A percentile compares a stretch with the other conserved stretches of the same genome.
phyloP scores from a whole-genome alignment of 2,797 vertebrate species.

The Gambelia wislizenii region DNA sequence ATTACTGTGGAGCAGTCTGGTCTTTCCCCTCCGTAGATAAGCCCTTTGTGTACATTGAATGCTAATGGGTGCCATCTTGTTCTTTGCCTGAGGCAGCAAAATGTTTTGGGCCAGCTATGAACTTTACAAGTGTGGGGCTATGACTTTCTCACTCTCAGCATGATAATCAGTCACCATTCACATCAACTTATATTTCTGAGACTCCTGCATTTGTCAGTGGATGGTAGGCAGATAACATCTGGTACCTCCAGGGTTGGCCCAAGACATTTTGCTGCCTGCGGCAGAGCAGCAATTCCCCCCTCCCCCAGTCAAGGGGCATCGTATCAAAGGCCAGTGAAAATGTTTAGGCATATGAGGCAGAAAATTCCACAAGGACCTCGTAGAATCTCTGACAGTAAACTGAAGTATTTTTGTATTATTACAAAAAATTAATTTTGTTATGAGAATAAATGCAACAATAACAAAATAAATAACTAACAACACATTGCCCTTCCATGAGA shows the following conservation, averaged over 20 bases:
- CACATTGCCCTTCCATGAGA: too few relatives aligned
- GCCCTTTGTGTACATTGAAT: background rate
- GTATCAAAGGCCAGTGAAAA: background rate
- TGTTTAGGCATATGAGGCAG: background rate
- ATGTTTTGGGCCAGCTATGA: background rate
- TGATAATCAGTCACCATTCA: background rate
- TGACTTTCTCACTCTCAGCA: background rate
- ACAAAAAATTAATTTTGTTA: too few relatives aligned
- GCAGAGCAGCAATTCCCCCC: background rate
- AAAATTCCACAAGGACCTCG: background rate
- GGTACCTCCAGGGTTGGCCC: background rate
- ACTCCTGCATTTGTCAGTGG: background rate
- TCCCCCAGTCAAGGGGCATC: background rate
- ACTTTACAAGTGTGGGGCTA: background rate
- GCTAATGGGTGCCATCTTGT: background rate
- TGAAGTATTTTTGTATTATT: too few relatives aligned
- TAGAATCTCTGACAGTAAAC: background rate
- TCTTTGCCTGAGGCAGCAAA: background rate
- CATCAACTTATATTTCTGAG: background rate
- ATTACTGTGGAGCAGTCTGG: too few relatives aligned
- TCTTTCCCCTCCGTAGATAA: too few relatives aligned
- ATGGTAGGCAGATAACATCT: background rate
- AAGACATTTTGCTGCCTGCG: background rate
- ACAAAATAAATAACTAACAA: background rate
- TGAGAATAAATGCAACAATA: too few relatives aligned